These are phyloP conservation scores for Antrozous pallidus DNA, from an alignment of 2,797 vertebrate genomes.

Conservation along the genomic window DNA sequence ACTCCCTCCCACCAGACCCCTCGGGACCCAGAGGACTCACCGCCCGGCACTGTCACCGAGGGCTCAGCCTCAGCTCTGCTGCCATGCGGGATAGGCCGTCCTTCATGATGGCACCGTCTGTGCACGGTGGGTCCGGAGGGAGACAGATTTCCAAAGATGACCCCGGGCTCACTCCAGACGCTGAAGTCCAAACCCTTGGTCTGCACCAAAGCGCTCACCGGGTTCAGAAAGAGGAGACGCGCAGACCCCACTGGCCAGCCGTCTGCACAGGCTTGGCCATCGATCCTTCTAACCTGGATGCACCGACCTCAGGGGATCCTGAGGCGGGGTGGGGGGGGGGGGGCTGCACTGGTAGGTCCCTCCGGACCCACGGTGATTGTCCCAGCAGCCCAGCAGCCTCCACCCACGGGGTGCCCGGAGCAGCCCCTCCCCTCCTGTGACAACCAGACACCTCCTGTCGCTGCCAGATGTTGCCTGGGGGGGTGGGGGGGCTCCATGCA, in stretches of 20 bases:
- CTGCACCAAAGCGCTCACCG: neutral
- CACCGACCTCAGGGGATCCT: fast-evolving
- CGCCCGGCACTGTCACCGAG: fast-evolving
- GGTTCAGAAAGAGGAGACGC: neutral
- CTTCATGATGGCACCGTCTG: neutral
- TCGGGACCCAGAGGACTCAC: neutral
- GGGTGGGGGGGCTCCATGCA: fast-evolving
- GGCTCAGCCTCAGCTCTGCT: fast-evolving
- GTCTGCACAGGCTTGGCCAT: neutral
- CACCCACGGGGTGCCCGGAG: neutral
- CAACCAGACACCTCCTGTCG: neutral
- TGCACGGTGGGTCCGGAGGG: no score
- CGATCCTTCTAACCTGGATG: fast-evolving
- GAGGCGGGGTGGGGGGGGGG: neutral
- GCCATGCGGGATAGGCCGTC: fast-evolving
- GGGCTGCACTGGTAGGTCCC: fast-evolving
- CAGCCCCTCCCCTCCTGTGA: neutral
- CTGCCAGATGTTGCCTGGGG: fast-evolving
- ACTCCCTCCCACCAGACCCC: neutral
- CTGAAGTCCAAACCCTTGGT: fast-evolving
- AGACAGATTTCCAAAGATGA: neutral
- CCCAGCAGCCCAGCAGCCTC: no score
- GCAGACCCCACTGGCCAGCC: fast-evolving
- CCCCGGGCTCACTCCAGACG: neutral
- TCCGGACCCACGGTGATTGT: neutral